Evolutionary conservation across 2,888 invertebrate genomes (phyloP).

Genomic region (Kuschelorhynchus macadamiae): DNA sequence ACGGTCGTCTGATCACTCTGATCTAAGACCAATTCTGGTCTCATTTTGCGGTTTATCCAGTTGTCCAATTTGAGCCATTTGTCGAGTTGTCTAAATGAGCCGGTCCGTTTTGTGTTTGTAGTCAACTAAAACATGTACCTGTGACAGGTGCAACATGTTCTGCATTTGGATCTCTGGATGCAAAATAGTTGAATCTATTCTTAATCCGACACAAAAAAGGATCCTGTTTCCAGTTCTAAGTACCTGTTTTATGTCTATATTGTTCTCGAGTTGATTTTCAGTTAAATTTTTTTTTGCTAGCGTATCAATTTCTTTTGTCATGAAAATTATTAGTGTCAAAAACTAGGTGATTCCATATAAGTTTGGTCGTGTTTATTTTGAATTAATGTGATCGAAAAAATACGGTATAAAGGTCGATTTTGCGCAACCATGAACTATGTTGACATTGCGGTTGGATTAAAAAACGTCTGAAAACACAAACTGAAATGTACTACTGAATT

Average conservation of each 20-base stretch:
- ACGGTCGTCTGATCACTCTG: too few relatives aligned
- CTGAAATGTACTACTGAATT: background rate
- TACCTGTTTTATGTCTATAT: too few relatives aligned
- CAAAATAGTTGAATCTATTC: too few relatives aligned
- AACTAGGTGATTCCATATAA: background rate
- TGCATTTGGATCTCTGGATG: too few relatives aligned
- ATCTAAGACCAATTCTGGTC: conserved; percentile 38
- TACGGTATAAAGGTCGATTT: conserved; percentile 20
- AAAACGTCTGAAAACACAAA: background rate
- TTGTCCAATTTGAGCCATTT: conserved; percentile 32
- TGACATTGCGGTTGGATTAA: conserved; percentile 8
- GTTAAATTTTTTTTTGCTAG: too few relatives aligned
- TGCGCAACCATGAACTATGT: conserved; percentile 11
- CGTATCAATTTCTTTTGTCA: background rate
- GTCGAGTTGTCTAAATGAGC: conserved; percentile 11
- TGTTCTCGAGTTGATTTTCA: too few relatives aligned
- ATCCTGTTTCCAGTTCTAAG: too few relatives aligned
- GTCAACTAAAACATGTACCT: too few relatives aligned
- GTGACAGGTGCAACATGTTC: too few relatives aligned
- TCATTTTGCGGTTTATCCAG: conserved; percentile 48
- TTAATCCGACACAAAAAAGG: too few relatives aligned
- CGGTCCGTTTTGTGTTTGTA: background rate
- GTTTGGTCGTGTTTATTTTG: too few relatives aligned
- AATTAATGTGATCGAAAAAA: too few relatives aligned
- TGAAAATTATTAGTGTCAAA: background rate